These are phyloP conservation scores for Graphium colonna DNA, from an alignment of 2,888 invertebrate genomes.

Conservation along the genomic window DNA sequence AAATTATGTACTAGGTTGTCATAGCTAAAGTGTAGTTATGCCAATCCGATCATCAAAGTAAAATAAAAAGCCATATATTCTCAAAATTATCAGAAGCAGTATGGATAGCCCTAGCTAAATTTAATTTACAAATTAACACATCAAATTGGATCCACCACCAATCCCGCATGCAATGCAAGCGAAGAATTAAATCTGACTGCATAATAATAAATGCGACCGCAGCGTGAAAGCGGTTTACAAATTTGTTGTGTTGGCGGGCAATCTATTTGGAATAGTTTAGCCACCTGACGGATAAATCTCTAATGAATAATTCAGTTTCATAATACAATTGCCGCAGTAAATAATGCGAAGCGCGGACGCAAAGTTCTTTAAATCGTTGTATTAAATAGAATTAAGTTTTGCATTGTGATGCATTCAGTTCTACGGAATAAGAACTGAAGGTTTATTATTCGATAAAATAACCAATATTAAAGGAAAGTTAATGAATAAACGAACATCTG, in stretches of 20 bases:
- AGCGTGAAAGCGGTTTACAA: background rate
- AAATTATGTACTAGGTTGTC: too few relatives aligned
- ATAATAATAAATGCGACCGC: conserved; percentile 2
- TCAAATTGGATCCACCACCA: background rate
- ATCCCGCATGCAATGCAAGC: background rate
- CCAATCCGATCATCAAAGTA: too few relatives aligned
- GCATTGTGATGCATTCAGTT: background rate
- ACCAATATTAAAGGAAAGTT: too few relatives aligned
- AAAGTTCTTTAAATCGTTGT: background rate
- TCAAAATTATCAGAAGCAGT: too few relatives aligned
- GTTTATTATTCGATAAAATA: background rate
- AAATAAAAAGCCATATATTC: too few relatives aligned
- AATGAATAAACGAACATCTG: too few relatives aligned
- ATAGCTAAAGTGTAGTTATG: too few relatives aligned
- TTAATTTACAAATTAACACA: background rate
- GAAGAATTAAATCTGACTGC: conserved; percentile 2
- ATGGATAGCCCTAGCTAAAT: too few relatives aligned
- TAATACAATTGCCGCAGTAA: conserved; percentile 3
- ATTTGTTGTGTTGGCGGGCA: conserved; percentile 10
- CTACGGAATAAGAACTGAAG: background rate
- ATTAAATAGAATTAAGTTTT: background rate
- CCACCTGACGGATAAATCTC: conserved; percentile 11
- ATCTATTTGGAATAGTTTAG: conserved; percentile 20
- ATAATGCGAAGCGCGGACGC: background rate
- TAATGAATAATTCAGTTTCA: conserved; percentile 17